Conservation (phyloP, 1,140 invertebrate species). For the Phthorimaea operculella region DNA sequence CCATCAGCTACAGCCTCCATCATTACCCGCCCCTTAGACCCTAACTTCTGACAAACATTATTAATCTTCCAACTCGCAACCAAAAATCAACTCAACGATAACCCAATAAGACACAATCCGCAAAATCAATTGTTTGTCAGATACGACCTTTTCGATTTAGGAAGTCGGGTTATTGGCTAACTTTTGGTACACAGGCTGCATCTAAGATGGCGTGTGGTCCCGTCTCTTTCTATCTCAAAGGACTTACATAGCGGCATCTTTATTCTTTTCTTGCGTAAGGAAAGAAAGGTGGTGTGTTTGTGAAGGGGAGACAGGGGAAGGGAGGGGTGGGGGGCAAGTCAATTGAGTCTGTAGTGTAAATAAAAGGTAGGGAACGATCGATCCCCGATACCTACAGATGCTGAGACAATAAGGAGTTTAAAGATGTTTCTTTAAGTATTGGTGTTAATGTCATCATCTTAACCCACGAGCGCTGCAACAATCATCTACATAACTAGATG, state of each 20-base stretch:
- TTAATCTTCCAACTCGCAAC: neutral
- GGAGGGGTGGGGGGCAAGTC: too few species aligned
- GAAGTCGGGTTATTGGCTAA: conserved; percentile 5
- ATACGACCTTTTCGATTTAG: neutral
- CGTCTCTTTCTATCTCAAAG: conserved; percentile 2
- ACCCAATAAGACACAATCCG: neutral
- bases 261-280: conserved; percentile 5
- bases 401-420: too few species aligned
- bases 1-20: neutral
- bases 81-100: neutral
- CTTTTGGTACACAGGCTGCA: conserved; percentile 7
- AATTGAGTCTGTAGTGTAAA: conserved; percentile 6
- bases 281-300: conserved; percentile 4
- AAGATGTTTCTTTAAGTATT: too few species aligned
- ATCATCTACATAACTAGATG: too few species aligned
- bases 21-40: neutral
- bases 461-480: too few species aligned
- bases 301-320: conserved; percentile 1
- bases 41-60: neutral
- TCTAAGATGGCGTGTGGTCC: conserved; percentile 3
- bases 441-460: too few species aligned
- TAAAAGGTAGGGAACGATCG: conserved; percentile 6
- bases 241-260: conserved; percentile 4
- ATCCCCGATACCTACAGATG: conserved; percentile 1
- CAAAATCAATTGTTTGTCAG: neutral